These are phyloP conservation scores for Melanostoma scalare DNA, from an alignment of 2,888 invertebrate species.

Conservation along the genomic window DNA sequence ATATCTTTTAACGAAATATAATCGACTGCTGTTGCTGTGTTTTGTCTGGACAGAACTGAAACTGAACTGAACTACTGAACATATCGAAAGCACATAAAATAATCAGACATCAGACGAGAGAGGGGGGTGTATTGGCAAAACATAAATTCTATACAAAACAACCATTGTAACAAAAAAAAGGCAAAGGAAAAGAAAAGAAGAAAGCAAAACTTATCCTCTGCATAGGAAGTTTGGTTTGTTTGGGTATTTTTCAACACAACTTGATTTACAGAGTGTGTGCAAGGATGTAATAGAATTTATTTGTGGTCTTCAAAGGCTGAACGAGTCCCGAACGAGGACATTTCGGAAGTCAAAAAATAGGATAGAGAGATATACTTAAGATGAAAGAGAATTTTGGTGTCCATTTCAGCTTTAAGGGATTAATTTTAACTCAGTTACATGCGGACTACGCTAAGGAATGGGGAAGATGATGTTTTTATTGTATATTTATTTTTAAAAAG, in stretches of 20 bases:
- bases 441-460: background rate
- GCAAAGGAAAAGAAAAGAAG: constrained; percentile 6
- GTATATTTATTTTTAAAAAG: constrained; percentile 14
- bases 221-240: constrained; percentile 53
- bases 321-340: constrained; percentile 35
- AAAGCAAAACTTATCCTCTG: constrained; percentile 38
- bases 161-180: background rate
- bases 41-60: constrained; percentile 22
- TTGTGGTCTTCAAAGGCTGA: constrained; percentile 49
- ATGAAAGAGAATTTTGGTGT: constrained; percentile 51
- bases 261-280: constrained; percentile 52
- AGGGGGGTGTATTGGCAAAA: constrained; percentile 55
- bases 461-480: constrained; percentile 31
- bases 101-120: constrained; percentile 22
- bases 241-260: constrained; percentile 54
- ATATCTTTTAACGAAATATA: constrained; percentile 46
- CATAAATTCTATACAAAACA: constrained; percentile 45
- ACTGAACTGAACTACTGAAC: background rate
- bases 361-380: constrained; percentile 24
- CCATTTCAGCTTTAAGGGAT: constrained; percentile 60
- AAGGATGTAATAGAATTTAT: constrained; percentile 54
- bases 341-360: constrained; percentile 37
- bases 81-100: constrained; percentile 47
- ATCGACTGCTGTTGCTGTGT: constrained; percentile 59
- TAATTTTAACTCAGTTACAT: constrained; percentile 57